Base-by-base conservation (phyloP, 2,113 vertebrate genomes). In the Psittacara wagleri region DNA sequence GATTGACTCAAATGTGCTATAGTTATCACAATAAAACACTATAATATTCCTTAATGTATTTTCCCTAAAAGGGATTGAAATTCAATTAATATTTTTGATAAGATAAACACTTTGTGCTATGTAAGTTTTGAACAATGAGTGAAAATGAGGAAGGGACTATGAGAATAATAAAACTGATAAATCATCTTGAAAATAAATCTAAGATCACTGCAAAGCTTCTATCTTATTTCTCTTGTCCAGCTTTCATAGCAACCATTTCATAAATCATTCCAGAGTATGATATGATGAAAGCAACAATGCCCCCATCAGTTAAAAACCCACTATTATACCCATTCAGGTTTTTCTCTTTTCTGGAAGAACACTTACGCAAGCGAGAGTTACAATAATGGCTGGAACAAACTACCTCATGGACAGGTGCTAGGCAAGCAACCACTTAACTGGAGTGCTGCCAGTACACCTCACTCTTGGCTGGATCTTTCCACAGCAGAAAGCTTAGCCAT, bases 351-450 rank as follows among this genome's bases (percentile, higher is more conserved):
- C 79, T 93, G 70, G 81, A 90, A 86, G 82, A 93, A 48, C 11
- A 41, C 16, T 88, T 88, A 66, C 62, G 39, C 35, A 90, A 88
- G 67, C 22, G 13, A 79, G 35, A 88, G 29, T 62, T 92, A 41
- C 25, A 90, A 73, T 41, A 92, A 85, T 41, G 41, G 49, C 13
- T 93, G 92, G 90, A 97, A 94, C 52, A 93, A 94, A 86, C 57
- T 88, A 73, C 43, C 67, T 95, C 75, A 96, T 49, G 67, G 79
- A 92, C 88, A 95, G 92, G 90, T 96, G 92, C 54, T 88, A 63
- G 79, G 90, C 75, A 95, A 88, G 54, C 39, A 90, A 77, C 18
- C 29, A 49, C 49, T 90, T 82, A 92, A 73, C 13, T 85, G 83
- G 82, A 86, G 24, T 7, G 14, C 41, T 83, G 72, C 70, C 83